These are phyloP conservation scores for Cricetomys ansorgei DNA, from an alignment of 2,113 vertebrate genomes.

Conservation along the genomic window DNA sequence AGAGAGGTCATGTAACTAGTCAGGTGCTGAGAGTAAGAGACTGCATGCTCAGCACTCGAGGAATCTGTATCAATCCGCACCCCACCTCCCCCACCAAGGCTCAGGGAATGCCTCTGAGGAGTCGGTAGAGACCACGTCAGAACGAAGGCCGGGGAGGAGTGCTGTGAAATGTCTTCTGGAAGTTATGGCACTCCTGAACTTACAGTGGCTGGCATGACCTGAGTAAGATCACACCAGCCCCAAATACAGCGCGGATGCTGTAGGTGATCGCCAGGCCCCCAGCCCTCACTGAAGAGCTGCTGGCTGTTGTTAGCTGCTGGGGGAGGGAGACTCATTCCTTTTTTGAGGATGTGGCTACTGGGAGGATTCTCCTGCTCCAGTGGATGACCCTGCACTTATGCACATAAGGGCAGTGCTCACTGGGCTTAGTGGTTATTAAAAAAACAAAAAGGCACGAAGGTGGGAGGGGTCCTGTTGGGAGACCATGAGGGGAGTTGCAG, in stretches of 20 bases:
- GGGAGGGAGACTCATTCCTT: not conserved
- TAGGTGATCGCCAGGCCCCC: too few species aligned
- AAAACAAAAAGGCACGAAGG: not conserved
- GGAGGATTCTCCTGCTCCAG: not conserved
- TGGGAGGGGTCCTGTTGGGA: not conserved
- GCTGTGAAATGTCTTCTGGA: not conserved
- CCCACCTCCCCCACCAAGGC: not conserved
- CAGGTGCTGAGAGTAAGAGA: not conserved
- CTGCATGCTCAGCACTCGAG: not conserved
- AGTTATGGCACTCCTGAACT: too few species aligned
- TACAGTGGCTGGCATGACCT: not conserved
- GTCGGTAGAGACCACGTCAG: not conserved
- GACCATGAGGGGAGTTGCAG: not conserved
- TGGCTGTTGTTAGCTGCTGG: not conserved
- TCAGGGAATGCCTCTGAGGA: not conserved
- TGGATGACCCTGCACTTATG: not conserved
- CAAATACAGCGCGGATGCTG: too few species aligned
- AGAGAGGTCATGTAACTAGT: not conserved
- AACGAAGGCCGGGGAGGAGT: too few species aligned
- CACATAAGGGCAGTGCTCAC: not conserved
- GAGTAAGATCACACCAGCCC: not conserved
- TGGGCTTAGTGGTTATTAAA: not conserved
- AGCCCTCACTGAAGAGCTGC: not conserved
- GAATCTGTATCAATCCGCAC: too few species aligned
- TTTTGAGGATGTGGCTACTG: not conserved